Evolutionary conservation across 92 coral and sea anemone genomes (phyloP).

Genomic region (Pocillopora meandrina): DNA sequence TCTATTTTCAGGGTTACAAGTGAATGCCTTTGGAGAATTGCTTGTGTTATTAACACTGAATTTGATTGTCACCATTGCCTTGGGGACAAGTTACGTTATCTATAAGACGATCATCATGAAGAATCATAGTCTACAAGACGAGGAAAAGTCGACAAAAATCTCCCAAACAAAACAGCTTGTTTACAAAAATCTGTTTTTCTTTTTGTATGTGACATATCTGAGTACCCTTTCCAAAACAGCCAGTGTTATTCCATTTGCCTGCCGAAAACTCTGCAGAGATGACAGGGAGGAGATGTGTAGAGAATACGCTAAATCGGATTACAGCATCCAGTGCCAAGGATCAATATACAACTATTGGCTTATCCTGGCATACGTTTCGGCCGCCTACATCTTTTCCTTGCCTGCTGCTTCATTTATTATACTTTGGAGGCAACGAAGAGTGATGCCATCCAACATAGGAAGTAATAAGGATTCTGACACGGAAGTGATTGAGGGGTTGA

Average conservation of each 20-base stretch:
- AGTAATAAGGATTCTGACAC: too few species aligned
- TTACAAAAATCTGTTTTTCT: too few species aligned
- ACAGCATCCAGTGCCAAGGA: background rate
- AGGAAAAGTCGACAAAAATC: too few species aligned
- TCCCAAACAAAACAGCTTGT: too few species aligned
- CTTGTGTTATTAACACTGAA: too few species aligned
- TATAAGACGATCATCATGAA: too few species aligned
- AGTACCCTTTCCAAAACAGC: too few species aligned
- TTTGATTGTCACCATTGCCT: too few species aligned
- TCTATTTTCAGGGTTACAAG: background rate
- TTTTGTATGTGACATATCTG: too few species aligned
- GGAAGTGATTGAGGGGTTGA: slow-evolving; percentile 2
- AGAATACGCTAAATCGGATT: background rate
- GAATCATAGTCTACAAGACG: too few species aligned
- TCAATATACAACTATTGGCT: background rate
- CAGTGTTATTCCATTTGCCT: background rate
- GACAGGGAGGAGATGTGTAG: background rate
- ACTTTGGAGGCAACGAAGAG: background rate
- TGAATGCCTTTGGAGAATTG: background rate
- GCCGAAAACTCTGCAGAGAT: slow-evolving; percentile 1
- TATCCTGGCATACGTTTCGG: background rate
- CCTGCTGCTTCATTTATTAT: background rate
- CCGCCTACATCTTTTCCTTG: background rate
- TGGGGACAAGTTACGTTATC: too few species aligned
- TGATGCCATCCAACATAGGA: background rate